Evolutionary conservation across 1,140 invertebrate species (phyloP).

Genomic region (Tribolium castaneum): DNA sequence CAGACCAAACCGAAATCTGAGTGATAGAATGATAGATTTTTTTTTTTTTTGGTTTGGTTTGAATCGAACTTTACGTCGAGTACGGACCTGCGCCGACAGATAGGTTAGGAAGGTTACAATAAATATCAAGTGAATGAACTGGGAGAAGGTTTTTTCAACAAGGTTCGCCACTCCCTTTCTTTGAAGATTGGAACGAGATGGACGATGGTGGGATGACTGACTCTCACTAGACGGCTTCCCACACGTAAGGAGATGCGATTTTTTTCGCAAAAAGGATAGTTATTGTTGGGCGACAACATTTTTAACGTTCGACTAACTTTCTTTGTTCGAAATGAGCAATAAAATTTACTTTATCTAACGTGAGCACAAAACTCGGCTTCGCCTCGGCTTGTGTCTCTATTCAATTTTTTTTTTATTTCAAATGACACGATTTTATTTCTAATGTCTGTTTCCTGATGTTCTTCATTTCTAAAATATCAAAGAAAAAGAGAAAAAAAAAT

Average conservation of each 20-base stretch:
- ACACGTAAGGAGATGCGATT: background rate
- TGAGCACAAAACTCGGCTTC: too few species aligned
- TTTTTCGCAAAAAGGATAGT: background rate
- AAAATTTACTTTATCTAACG: too few species aligned
- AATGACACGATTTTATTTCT: too few species aligned
- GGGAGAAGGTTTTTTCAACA: background rate
- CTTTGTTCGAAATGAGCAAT: too few species aligned
- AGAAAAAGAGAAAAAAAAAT: too few species aligned
- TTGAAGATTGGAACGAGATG: background rate
- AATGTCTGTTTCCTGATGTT: too few species aligned
- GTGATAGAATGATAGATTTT: too few species aligned
- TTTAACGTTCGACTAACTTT: too few species aligned
- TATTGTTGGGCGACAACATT: background rate
- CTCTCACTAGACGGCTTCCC: slow-evolving; percentile 18
- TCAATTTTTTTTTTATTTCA: too few species aligned
- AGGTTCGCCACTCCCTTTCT: background rate
- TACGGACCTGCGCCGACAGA: background rate
- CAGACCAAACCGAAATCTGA: slow-evolving; percentile 50
- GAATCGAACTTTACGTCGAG: slow-evolving; percentile 47
- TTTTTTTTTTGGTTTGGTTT: slow-evolving; percentile 47
- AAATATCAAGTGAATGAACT: slow-evolving; percentile 59
- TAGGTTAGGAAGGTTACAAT: slow-evolving; percentile 36
- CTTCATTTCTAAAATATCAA: too few species aligned
- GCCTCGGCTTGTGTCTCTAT: too few species aligned
- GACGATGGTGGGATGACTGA: slow-evolving; percentile 14